phyloP scores from a whole-genome alignment of 2,888 invertebrate genomes.

The Chloroclystis v-ata region DNA sequence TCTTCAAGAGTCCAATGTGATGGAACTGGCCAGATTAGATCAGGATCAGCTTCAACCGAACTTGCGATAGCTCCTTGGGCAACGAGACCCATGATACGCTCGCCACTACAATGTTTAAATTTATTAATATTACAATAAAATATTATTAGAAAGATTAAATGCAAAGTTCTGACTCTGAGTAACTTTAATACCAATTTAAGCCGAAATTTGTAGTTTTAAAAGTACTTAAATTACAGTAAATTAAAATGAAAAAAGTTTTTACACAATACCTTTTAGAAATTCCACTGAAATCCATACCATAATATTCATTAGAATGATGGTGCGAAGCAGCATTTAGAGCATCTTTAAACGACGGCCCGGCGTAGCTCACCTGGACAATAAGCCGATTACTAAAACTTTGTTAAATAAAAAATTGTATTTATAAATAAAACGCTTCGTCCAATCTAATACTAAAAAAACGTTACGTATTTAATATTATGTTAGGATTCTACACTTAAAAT shows the following conservation, averaged over 20 bases:
- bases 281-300: slow-evolving; percentile 47
- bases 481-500: too few relatives aligned
- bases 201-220: too few relatives aligned
- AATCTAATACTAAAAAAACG: too few relatives aligned
- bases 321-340: slow-evolving; percentile 31
- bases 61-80: slow-evolving; percentile 72
- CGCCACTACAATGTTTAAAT: slow-evolving; percentile 50
- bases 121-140: too few relatives aligned
- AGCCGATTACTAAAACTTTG: too few relatives aligned
- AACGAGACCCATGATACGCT: slow-evolving; percentile 80
- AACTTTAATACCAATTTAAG: too few relatives aligned
- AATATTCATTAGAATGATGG: slow-evolving; percentile 26
- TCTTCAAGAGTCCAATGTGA: slow-evolving; percentile 82
- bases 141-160: too few relatives aligned
- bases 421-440: too few relatives aligned
- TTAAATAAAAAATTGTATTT: too few relatives aligned
- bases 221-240: too few relatives aligned
- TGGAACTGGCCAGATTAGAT: slow-evolving; percentile 81
- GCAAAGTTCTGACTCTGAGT: too few relatives aligned
- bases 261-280: slow-evolving; percentile 29
- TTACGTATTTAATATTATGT: too few relatives aligned
- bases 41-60: slow-evolving; percentile 67
- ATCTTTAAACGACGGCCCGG: slow-evolving; percentile 37
- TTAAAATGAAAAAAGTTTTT: not conserved
- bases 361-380: slow-evolving; percentile 39